Percentiles rank a stretch among this genome's conserved stretches.
phyloP scores from a whole-genome alignment of 2,888 invertebrate genomes.

The Epinotia nisella region DNA sequence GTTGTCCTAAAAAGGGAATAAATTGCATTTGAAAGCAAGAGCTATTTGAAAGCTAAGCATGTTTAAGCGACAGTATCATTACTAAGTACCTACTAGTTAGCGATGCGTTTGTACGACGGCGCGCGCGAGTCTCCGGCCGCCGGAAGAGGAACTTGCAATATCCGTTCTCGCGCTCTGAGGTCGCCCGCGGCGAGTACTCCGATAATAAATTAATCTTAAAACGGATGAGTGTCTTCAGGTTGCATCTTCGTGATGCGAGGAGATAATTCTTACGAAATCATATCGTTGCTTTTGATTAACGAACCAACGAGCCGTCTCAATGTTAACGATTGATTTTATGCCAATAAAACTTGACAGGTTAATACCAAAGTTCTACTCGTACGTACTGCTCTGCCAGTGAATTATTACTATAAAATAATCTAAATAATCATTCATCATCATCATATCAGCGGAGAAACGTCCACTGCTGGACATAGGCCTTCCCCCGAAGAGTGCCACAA shows the following conservation, averaged over 20 bases:
- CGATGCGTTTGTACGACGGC: slow-evolving; percentile 18
- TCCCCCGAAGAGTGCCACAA: too few species aligned
- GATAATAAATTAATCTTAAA: slow-evolving; percentile 25
- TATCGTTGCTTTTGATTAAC: too few species aligned
- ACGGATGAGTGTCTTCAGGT: slow-evolving; percentile 4
- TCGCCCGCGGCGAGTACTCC: slow-evolving; percentile 19
- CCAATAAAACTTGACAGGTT: too few species aligned
- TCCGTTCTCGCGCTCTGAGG: slow-evolving; percentile 34
- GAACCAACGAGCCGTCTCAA: too few species aligned
- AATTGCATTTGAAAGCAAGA: neutral
- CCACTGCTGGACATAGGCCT: too few species aligned
- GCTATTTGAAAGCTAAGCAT: too few species aligned
- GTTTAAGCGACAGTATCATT: slow-evolving; percentile 26
- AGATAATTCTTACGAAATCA: neutral
- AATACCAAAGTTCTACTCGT: too few species aligned
- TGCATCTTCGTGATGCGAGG: neutral
- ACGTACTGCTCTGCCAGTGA: too few species aligned
- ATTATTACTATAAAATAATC: too few species aligned
- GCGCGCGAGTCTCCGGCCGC: slow-evolving; percentile 35
- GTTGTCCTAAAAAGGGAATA: neutral
- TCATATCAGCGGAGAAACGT: too few species aligned
- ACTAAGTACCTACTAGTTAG: slow-evolving; percentile 5
- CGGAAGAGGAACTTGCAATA: slow-evolving; percentile 44
- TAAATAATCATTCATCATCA: too few species aligned
- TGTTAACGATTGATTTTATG: too few species aligned